Conservation (phyloP, 2,888 invertebrate species). For the Chrysina gloriosa region DNA sequence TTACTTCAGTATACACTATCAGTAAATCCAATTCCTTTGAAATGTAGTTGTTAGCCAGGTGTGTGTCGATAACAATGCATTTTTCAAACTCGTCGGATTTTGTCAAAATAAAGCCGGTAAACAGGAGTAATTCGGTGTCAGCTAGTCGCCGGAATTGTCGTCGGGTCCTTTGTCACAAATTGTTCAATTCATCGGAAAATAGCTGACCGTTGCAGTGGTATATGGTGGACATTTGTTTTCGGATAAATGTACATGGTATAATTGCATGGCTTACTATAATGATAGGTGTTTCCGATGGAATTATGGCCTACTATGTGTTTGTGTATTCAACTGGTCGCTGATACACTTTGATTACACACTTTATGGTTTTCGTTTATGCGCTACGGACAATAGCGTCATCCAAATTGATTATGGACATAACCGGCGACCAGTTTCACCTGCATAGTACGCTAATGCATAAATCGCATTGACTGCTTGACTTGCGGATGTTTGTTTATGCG, state of each 20-base stretch:
- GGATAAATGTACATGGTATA: constrained; percentile 38
- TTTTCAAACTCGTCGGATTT: constrained; percentile 27
- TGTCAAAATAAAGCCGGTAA: constrained; percentile 35
- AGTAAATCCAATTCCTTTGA: constrained; percentile 22
- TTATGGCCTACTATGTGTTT: constrained; percentile 36
- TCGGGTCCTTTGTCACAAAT: constrained; percentile 43
- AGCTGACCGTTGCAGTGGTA: constrained; percentile 37
- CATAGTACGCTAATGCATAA: constrained; percentile 6
- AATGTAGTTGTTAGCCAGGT: constrained; percentile 13
- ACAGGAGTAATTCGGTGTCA: constrained; percentile 33
- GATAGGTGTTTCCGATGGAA: constrained; percentile 42
- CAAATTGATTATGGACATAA: constrained; percentile 32
- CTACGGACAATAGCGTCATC: constrained; percentile 28
- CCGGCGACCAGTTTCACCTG: constrained; percentile 4
- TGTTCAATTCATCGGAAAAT: constrained; percentile 49
- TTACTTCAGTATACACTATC: no score
- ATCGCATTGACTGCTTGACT: constrained; percentile 3
- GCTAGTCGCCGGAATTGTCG: constrained; percentile 23
- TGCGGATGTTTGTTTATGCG: constrained; percentile 7
- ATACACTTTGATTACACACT: constrained; percentile 42
- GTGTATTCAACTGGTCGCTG: constrained; percentile 35
- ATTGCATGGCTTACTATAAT: constrained; percentile 39
- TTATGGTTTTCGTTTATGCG: constrained; percentile 36
- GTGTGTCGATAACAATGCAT: not conserved
- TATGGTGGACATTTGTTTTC: constrained; percentile 24